Conservation (phyloP, 2,113 vertebrate species). For the Misgurnus mizolepis region DNA sequence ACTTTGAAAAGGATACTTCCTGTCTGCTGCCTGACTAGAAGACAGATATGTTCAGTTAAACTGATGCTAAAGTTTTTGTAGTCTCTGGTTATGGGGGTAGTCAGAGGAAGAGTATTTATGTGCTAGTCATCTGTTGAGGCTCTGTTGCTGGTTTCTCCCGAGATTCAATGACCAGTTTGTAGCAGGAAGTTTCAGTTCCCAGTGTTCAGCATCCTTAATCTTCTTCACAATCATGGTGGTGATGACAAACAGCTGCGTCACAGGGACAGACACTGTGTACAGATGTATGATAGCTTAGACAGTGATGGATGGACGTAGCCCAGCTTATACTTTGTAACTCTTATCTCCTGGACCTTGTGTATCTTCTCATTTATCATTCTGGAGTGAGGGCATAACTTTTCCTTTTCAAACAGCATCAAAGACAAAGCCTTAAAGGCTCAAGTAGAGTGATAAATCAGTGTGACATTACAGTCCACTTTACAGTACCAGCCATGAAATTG, state of each 20-base stretch:
- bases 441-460: conserved; percentile 47
- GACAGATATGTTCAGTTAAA: conserved; percentile 39
- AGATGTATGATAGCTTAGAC: conserved; percentile 10
- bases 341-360: conserved; percentile 27
- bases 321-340: conserved; percentile 17
- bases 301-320: conserved; percentile 32
- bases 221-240: background rate
- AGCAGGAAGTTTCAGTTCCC: background rate
- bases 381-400: conserved; percentile 38
- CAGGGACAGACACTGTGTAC: background rate
- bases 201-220: conserved; percentile 1
- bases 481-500: conserved; percentile 28
- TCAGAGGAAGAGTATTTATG: conserved; percentile 4
- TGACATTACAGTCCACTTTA: conserved; percentile 17
- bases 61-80: conserved; percentile 12
- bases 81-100: conserved; percentile 24
- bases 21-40: conserved; percentile 54
- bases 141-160: background rate
- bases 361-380: conserved; percentile 32
- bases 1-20: conserved; percentile 64
- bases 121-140: conserved; percentile 12
- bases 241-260: conserved; percentile 34
- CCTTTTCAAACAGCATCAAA: conserved; percentile 31
- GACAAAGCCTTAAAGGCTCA: conserved; percentile 28
- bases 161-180: conserved; percentile 1